Evolutionary conservation across 2,888 invertebrate genomes (phyloP), one percentile per base, ranked within the genome.

Genomic region (Diaprepes abbreviatus): DNA sequence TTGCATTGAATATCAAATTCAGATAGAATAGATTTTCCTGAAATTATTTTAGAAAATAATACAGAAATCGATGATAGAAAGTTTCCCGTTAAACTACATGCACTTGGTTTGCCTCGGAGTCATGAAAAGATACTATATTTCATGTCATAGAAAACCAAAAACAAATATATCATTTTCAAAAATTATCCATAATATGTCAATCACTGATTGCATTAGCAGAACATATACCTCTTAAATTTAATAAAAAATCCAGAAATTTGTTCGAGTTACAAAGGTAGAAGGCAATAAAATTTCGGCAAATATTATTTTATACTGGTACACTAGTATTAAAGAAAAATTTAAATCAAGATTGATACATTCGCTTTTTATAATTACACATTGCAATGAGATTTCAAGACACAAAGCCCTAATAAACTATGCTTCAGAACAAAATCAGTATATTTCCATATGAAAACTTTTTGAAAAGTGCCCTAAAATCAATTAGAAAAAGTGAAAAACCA

Each of bases 81-180:
- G 71, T 24, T 65, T 78, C 43, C 74, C 75, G 1, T 43, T 76
- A 14, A 76, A 78, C 58, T 71, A 72, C 24, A 72, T 74, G 70
- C 72, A 74, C 36, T 19, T 72, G 1, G 35, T 74, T 9, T 74
- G 68, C 33, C 50, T 73, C 10, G 73, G 70, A 3, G 68, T 72
- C 9, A 52, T 68, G 4, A 72, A 72, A 60, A 70, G 68, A 36
- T 72, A 17, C 17, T 55, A 12, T 43, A 31, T 12, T 54, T 48
- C 10, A 40, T 19, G 19, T 17, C n/a, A 10, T 16, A 40, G 40
- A 6, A 28, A 17, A 4, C 54, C 28, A 3, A 66, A 10, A n/a
- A 28, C 7, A 9, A 33, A 65, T 62, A 6, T 69, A 12, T 28
- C 58, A 21, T n/a, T 36, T 36, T 36, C 14, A 36, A 36, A 14